Evolutionary conservation across 2,888 invertebrate species (phyloP).

Genomic region (Nomada lathburiana): DNA sequence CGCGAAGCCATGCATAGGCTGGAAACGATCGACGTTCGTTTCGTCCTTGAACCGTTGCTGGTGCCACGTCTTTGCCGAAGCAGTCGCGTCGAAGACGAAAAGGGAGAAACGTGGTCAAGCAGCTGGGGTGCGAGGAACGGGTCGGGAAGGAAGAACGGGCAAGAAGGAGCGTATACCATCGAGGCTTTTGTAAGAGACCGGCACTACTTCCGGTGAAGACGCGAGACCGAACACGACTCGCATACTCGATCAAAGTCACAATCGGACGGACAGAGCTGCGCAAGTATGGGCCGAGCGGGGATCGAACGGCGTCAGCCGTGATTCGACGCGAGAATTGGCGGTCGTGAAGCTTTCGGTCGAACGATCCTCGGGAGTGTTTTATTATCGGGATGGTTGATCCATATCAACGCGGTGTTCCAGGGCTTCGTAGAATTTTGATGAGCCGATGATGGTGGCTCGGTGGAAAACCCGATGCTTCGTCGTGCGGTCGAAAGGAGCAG

Average conservation of each 20-base stretch:
- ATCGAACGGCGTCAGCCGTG: background rate
- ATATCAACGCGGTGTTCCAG: background rate
- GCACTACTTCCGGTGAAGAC: constrained; percentile 72
- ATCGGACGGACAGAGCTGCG: background rate
- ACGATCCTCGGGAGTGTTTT: constrained; percentile 1
- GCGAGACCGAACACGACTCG: constrained; percentile 62
- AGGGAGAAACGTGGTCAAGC: constrained; percentile 23
- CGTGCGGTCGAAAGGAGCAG: background rate
- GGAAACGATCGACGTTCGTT: constrained; percentile 27
- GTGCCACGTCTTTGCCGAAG: constrained; percentile 58
- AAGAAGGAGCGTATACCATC: constrained; percentile 26
- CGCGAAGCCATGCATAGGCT: constrained; percentile 29
- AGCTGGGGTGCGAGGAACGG: background rate
- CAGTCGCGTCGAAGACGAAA: constrained; percentile 44
- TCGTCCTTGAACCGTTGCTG: constrained; percentile 68
- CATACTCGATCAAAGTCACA: constrained; percentile 60
- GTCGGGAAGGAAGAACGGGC: constrained; percentile 1
- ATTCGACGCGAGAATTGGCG: background rate
- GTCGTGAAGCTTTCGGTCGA: background rate
- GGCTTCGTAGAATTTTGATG: background rate
- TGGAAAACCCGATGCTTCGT: background rate
- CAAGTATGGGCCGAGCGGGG: background rate
- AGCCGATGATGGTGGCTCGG: background rate
- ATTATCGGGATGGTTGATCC: background rate
- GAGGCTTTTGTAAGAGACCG: constrained; percentile 67